Evolutionary conservation across 2,888 invertebrate species (phyloP).

Genomic region (Meganola albula): DNA sequence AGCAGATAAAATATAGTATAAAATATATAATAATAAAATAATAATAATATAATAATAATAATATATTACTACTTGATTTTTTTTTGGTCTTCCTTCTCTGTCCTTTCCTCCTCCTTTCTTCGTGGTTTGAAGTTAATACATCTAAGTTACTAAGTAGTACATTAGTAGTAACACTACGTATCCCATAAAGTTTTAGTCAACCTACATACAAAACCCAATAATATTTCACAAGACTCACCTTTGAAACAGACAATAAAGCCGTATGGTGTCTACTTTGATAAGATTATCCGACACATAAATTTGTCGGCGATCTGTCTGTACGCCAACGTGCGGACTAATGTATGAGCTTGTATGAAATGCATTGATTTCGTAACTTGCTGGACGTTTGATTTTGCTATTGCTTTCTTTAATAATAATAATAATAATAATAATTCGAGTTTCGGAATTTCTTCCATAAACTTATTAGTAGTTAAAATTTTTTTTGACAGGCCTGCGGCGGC

Average conservation of each 20-base stretch:
- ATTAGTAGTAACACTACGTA: no score
- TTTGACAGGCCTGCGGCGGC: no score
- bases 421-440: not conserved
- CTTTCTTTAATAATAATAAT: conserved; percentile 2
- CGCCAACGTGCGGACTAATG: conserved; percentile 27
- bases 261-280: conserved; percentile 50
- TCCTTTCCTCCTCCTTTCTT: no score
- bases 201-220: conserved; percentile 4
- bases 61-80: no score
- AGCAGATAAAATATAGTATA: no score
- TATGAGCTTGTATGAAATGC: conserved; percentile 28
- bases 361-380: conserved; percentile 21
- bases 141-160: no score
- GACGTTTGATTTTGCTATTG: conserved; percentile 9
- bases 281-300: conserved; percentile 64
- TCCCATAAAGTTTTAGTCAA: no score
- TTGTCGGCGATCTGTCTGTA: conserved; percentile 57
- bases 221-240: conserved; percentile 15
- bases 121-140: no score
- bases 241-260: conserved; percentile 47
- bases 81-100: no score
- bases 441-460: not conserved
- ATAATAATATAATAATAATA: no score
- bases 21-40: no score
- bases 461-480: no score